Evolutionary conservation across 2,888 invertebrate species (phyloP).

Genomic region (Drymonia ruficornis): DNA sequence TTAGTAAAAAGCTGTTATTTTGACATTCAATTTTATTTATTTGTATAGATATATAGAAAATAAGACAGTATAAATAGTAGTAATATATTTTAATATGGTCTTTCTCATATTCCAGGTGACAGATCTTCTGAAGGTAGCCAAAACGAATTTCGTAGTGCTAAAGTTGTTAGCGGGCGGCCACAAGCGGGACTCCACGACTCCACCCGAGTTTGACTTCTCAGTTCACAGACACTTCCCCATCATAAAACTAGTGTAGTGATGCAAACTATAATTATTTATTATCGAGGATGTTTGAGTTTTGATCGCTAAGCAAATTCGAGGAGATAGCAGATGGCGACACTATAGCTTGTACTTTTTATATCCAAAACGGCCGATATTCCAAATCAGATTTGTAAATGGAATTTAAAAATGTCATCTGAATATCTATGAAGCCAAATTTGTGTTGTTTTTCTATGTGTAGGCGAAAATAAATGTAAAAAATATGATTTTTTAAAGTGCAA

Average conservation of each 20-base stretch:
- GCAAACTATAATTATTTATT: constrained; percentile 11
- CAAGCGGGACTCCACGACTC: constrained; percentile 92
- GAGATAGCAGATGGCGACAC: neutral
- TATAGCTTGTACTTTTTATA: neutral
- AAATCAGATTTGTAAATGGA: neutral
- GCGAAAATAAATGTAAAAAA: constrained; percentile 22
- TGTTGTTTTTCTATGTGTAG: constrained; percentile 24
- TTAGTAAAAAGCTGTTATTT: too few relatives aligned
- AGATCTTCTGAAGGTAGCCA: constrained; percentile 94
- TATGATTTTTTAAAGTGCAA: constrained; percentile 27
- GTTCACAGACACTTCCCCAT: constrained; percentile 96
- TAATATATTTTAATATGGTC: neutral
- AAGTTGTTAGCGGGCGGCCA: constrained; percentile 97
- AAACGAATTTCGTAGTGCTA: constrained; percentile 98
- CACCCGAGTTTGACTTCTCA: constrained; percentile 96
- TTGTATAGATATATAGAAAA: neutral
- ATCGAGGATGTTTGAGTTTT: constrained; percentile 11
- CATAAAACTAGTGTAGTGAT: constrained; percentile 87
- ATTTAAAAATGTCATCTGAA: neutral
- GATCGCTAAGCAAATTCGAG: neutral
- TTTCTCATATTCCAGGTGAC: constrained; percentile 84
- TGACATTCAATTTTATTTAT: too few relatives aligned
- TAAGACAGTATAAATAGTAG: neutral
- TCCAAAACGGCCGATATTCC: neutral
- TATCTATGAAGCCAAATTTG: neutral